Base-by-base conservation (phyloP, 2,113 vertebrate species). In the Anhinga anhinga region DNA sequence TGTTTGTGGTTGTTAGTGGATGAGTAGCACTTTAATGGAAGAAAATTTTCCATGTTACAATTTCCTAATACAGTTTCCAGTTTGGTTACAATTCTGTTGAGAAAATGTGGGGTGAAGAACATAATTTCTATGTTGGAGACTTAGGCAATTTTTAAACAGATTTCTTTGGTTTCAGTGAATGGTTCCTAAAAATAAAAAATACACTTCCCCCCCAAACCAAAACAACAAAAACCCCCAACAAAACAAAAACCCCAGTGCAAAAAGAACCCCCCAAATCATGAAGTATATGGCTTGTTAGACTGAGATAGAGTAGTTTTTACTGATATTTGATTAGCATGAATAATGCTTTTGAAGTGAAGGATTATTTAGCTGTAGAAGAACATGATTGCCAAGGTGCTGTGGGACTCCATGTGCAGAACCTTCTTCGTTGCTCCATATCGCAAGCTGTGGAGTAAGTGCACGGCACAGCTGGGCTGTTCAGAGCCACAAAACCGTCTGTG, bases 381-480 rank as follows among this genome's bases (percentile, higher is more conserved):
- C 7, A 5, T 44, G 49, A 19, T 32, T 94, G 58, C 18, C 13
- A 9, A 45, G 36, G 26, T 58, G 27, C 18, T 27, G 50, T 25
- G 30, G 5, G 17, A 16, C 27, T 49, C 4, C 6, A 0, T 5
- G n/a, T 56, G 25, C 50, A 88, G 67, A 77, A 34, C n/a, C 23
- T 20, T 10, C n/a, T n/a, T 63, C 53, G 26, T 56, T 0, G 0
- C 7, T 12, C 20, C 1, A 0, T 38, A 3, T 22, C 23, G 14
- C 23, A 14, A 17, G 42, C 66, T 44, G 32, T 10, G 34, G 69
- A 25, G 8, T 5, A 63, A 36, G 58, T 0, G 0, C 30, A 9
- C 11, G 1, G 36, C 15, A n/a, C 29, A 20, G 53, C 53, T 49
- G 58, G 29, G 21, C 36, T 2, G 0, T 38, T 56, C 11, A 13